These are phyloP conservation scores for Hanleya hanleyi DNA, from an alignment of 2,888 invertebrate genomes.

Conservation along the genomic window DNA sequence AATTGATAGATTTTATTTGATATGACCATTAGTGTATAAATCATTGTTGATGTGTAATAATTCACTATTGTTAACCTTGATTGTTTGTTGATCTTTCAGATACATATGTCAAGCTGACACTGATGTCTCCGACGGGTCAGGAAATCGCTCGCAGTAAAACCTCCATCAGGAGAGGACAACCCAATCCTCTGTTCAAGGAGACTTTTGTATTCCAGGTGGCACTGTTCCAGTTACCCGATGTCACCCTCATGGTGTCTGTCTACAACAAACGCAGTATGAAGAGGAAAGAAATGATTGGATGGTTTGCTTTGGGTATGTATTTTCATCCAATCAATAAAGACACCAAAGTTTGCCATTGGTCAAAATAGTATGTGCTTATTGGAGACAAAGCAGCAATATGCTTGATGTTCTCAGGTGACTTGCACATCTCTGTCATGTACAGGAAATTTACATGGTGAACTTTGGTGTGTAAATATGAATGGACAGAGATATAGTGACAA, in stretches of 20 bases:
- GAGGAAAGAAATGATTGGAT: constrained; percentile 96
- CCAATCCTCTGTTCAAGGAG: constrained; percentile 96
- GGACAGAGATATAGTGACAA: too few relatives aligned
- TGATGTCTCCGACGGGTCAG: constrained; percentile 93
- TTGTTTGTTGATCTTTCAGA: constrained; percentile 78
- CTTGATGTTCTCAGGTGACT: background rate
- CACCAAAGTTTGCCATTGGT: too few relatives aligned
- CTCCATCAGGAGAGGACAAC: constrained; percentile 91
- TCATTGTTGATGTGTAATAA: too few relatives aligned
- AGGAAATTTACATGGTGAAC: too few relatives aligned
- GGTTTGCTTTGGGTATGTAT: constrained; percentile 88
- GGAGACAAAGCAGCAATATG: background rate
- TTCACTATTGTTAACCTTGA: too few relatives aligned
- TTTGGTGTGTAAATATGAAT: too few relatives aligned
- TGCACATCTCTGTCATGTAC: too few relatives aligned
- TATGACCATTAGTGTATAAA: too few relatives aligned
- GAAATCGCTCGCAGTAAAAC: constrained; percentile 96
- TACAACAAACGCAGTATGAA: constrained; percentile 94
- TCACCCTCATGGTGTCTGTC: constrained; percentile 94
- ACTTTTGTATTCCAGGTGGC: constrained; percentile 98
- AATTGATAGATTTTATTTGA: too few relatives aligned
- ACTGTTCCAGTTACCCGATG: constrained; percentile 94
- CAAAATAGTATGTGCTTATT: too few relatives aligned
- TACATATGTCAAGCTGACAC: constrained; percentile 93
- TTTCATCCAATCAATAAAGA: too few relatives aligned